Conservation (phyloP, 1,140 invertebrate genomes). For the Cardiocondyla obscurior region DNA sequence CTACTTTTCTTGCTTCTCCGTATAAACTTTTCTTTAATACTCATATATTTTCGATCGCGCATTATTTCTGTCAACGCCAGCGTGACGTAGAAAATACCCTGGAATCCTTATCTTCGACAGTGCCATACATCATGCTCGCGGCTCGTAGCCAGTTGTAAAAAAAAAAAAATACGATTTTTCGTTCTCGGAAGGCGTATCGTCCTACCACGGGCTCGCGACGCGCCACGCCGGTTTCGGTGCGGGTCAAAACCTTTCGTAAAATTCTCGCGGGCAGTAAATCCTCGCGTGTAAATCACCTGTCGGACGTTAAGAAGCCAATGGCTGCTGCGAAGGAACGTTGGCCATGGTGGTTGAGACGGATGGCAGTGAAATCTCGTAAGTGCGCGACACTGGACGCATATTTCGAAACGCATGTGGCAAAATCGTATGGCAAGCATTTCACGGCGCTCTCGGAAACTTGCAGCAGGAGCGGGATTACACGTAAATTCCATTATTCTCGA, state of each 20-base stretch:
- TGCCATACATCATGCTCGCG: background rate
- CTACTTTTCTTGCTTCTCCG: background rate
- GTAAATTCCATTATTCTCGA: conserved; percentile 61
- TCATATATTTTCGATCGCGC: conserved; percentile 11
- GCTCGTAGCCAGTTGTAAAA: conserved; percentile 52
- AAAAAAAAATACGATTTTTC: conserved; percentile 71
- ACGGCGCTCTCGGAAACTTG: conserved; percentile 3
- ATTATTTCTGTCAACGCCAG: background rate
- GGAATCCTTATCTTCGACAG: background rate
- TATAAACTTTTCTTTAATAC: background rate
- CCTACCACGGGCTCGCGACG: conserved; percentile 44
- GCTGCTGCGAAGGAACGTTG: conserved; percentile 32
- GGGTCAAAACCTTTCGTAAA: conserved; percentile 72
- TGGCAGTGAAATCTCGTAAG: conserved; percentile 58
- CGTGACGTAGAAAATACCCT: background rate
- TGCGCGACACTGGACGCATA: conserved; percentile 44
- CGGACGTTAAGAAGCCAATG: conserved; percentile 68
- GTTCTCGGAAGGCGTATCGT: conserved; percentile 62
- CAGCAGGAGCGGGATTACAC: conserved; percentile 53
- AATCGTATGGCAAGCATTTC: conserved; percentile 62
- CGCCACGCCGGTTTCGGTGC: conserved; percentile 63
- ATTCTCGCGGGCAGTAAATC: conserved; percentile 75
- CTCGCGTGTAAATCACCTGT: conserved; percentile 76
- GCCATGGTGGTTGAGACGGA: conserved; percentile 23
- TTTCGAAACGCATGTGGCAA: conserved; percentile 53